phyloP scores from a whole-genome alignment of 23 tunicate species.

The Clavelina lepadiformis region DNA sequence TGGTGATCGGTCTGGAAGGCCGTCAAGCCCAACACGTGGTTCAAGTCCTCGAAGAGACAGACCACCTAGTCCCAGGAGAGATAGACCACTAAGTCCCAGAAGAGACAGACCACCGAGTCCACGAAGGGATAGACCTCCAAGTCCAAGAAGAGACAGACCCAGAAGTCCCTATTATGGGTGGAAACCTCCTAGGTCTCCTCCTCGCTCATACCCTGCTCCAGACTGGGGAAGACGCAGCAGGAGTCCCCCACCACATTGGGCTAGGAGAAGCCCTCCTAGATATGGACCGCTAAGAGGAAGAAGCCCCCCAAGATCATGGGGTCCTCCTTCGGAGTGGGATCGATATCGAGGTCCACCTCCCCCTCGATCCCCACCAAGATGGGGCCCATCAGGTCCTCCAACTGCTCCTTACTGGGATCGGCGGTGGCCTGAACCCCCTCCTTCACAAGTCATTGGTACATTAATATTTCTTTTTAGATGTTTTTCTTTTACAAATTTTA shows the following conservation, averaged over 20 bases:
- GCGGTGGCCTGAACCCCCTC: constrained; percentile 43
- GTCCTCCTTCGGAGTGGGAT: constrained; percentile 76
- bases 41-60: constrained; percentile 7
- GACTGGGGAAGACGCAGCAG: constrained; percentile 46
- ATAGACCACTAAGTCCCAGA: constrained; percentile 17
- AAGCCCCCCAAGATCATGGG: constrained; percentile 62
- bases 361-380: constrained; percentile 47
- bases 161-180: constrained; percentile 39
- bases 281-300: constrained; percentile 58
- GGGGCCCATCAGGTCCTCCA: constrained; percentile 45
- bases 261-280: constrained; percentile 52
- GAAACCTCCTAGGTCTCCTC: constrained; percentile 49
- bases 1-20: constrained; percentile 1
- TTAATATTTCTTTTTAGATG: no score
- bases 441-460: not conserved
- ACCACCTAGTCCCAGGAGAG: constrained; percentile 1
- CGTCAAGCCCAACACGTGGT: no score
- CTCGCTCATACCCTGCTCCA: constrained; percentile 19
- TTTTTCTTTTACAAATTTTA: no score
- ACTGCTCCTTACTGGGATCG: constrained; percentile 18
- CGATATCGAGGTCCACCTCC: constrained; percentile 49
- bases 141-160: constrained; percentile 43
- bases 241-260: constrained; percentile 64
- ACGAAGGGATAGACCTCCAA: constrained; percentile 56
- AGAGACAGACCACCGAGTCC: constrained; percentile 48